Base-by-base conservation (phyloP, 2,888 invertebrate genomes). In the Tholera decimalis region DNA sequence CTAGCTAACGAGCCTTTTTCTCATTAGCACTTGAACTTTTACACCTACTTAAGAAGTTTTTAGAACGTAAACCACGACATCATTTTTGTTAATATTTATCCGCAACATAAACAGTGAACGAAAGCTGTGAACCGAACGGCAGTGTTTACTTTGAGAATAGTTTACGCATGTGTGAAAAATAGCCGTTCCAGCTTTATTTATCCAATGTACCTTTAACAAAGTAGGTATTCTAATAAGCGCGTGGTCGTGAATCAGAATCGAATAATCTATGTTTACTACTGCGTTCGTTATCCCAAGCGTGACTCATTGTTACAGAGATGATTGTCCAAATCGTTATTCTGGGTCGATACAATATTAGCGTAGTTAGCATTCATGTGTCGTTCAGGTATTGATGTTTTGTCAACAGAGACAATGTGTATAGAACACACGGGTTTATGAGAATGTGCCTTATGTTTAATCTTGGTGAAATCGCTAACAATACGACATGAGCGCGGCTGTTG, bases 401-500 rank as follows among this genome's bases (percentile, higher is more conserved):
- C 66, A 75, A 75, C 58, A 70, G 63, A 69, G 41, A 73, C 66
- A 61, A 54, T 69, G 28, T 70, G 53, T 37, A 39, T 24, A 55
- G 28, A 59, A 69, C 35, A 51, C 13, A 37, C 20, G 41, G 35
- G 15, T 18, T 26, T 28, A 35, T 63, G 47, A 68, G 64, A 69
- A 59, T 55, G 35, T 59, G 51, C 24, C 54, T 73, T 80, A 64
- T 43, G 47, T 73, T 71, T 71, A 64, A 68, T 77, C 70, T 63
- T 50, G 70, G 77, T 77, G 80, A 82, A 82, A 84, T 85, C 80
- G 57, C 79, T 68, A 76, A 79, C 79, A 86, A 82, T 84, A 84
- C 83, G 79, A 83, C 74, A 76, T 67, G 84, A 82, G 77, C 82
- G 74, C 73, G 78, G 79, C 77, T 68, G 85, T 83, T 78, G 89